Evolutionary conservation across 2,888 invertebrate genomes (phyloP).

Genomic region (Oligia latruncula): DNA sequence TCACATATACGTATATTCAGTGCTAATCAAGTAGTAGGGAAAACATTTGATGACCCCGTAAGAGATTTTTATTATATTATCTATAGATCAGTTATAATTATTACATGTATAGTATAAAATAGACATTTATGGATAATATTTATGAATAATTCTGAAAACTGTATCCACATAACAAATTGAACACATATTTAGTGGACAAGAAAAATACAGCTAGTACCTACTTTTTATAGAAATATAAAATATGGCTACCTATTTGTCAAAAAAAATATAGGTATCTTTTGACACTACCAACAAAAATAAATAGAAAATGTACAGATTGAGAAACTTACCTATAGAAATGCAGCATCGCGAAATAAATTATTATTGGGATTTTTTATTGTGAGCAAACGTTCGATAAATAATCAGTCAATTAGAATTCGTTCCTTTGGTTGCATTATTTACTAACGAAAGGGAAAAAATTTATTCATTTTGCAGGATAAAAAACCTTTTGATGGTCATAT

Average conservation of each 20-base stretch:
- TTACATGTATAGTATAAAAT: slow-evolving; percentile 54
- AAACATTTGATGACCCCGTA: slow-evolving; percentile 55
- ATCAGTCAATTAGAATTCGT: slow-evolving; percentile 28
- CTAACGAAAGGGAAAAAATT: background rate
- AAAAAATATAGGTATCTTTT: background rate
- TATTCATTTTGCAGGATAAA: background rate
- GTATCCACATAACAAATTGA: background rate
- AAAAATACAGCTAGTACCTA: background rate
- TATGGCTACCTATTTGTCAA: background rate
- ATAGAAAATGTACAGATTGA: background rate
- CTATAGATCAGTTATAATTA: slow-evolving; percentile 45
- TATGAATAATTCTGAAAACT: slow-evolving; percentile 30
- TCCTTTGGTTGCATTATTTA: background rate
- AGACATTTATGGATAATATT: slow-evolving; percentile 37
- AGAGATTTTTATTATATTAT: slow-evolving; percentile 57
- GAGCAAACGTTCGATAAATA: background rate
- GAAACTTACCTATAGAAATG: background rate
- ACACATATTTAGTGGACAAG: background rate
- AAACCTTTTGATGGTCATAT: background rate
- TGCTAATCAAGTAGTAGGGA: slow-evolving; percentile 57
- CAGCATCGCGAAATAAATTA: background rate
- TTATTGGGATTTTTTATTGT: background rate
- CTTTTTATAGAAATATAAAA: background rate
- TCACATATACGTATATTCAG: slow-evolving; percentile 61
- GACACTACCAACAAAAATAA: background rate